Evolutionary conservation across 1,140 invertebrate genomes (phyloP).

Genomic region (Sinella curviseta): DNA sequence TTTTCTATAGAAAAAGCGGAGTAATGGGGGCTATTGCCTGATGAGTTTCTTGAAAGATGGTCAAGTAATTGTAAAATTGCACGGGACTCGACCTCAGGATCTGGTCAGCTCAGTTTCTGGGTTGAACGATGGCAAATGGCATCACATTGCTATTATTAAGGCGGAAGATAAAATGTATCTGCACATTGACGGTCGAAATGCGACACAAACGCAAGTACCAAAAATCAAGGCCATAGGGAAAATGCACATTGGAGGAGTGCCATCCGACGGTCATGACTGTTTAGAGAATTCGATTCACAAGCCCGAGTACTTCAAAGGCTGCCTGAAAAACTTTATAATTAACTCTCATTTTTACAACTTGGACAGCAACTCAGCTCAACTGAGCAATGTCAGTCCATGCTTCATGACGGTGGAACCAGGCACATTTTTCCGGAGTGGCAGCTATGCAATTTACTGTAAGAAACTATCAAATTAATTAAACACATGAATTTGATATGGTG

Average conservation of each 20-base stretch:
- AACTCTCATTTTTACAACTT: conserved; percentile 75
- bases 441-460: conserved; percentile 79
- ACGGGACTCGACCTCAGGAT: conserved; percentile 66
- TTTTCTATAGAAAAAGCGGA: conserved; percentile 48
- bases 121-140: conserved; percentile 82
- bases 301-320: conserved; percentile 78
- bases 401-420: conserved; percentile 81
- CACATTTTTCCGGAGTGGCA: conserved; percentile 80
- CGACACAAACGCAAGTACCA: conserved; percentile 65
- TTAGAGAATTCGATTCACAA: conserved; percentile 59
- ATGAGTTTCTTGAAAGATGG: conserved; percentile 72
- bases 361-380: conserved; percentile 64
- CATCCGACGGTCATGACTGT: conserved; percentile 59
- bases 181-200: conserved; percentile 66
- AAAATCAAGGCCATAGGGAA: conserved; percentile 68
- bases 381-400: conserved; percentile 79
- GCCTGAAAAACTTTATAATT: conserved; percentile 72
- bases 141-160: conserved; percentile 66
- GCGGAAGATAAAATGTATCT: conserved; percentile 66
- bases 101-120: conserved; percentile 59
- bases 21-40: conserved; percentile 68
- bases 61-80: conserved; percentile 67
- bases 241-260: conserved; percentile 77
- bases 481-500: not conserved
- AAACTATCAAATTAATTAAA: conserved; percentile 20